Percentiles rank a stretch among this genome's conserved stretches.
Conservation (phyloP, 2,888 invertebrate species). For the Leucophenga maculata region DNA sequence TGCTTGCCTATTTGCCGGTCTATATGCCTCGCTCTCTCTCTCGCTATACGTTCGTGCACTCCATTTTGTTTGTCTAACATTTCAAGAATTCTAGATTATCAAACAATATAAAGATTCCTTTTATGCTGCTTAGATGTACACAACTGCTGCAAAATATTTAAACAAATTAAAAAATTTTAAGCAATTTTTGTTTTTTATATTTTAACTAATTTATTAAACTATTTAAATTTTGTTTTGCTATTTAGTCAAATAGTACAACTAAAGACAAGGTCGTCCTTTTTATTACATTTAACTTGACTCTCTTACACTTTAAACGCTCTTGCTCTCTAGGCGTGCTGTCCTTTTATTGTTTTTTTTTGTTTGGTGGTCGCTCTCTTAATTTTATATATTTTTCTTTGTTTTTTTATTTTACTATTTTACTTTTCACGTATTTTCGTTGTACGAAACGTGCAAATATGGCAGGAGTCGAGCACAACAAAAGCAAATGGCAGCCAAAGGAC, state of each 20-base stretch:
- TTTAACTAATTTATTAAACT: background rate
- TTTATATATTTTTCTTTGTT: background rate
- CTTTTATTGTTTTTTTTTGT: background rate
- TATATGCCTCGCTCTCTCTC: too few relatives aligned
- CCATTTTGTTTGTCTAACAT: too few relatives aligned
- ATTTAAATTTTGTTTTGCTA: too few relatives aligned
- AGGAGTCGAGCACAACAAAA: background rate
- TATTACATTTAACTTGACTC: background rate
- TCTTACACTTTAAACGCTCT: background rate
- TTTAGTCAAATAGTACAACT: background rate
- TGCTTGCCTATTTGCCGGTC: too few relatives aligned
- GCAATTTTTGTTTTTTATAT: background rate
- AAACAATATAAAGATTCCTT: too few relatives aligned
- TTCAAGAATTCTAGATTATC: too few relatives aligned
- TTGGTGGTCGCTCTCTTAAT: background rate
- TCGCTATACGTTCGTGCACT: too few relatives aligned
- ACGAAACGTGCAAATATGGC: conserved; percentile 15
- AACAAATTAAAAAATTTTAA: too few relatives aligned
- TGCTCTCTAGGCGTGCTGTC: background rate
- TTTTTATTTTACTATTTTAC: background rate
- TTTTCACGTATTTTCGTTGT: background rate
- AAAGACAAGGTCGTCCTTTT: background rate
- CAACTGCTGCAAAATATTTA: too few relatives aligned
- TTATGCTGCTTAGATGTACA: too few relatives aligned
- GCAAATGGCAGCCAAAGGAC: background rate